Percentiles rank a stretch among this genome's conserved stretches.
Conservation (phyloP, 2,797 vertebrate species). For the Gila robusta region DNA sequence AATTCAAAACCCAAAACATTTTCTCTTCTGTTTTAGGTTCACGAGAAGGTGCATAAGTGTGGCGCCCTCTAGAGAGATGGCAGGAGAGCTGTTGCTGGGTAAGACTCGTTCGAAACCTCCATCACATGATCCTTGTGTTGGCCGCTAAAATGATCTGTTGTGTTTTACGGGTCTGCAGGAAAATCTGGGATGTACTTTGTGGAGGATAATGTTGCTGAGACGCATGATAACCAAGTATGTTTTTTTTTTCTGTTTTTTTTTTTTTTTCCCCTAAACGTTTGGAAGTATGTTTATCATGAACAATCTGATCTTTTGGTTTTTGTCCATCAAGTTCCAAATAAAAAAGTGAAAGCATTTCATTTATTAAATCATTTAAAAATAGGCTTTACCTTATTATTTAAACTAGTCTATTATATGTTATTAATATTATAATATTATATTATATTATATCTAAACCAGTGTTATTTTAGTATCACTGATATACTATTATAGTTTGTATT, state of each 20-base stretch:
- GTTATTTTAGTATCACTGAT: neutral
- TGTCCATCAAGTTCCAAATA: neutral
- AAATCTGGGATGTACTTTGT: slow-evolving; percentile 99
- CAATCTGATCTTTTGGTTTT: neutral
- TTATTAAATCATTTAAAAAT: neutral
- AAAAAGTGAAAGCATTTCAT: neutral
- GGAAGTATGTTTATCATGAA: neutral
- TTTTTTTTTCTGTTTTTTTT: neutral
- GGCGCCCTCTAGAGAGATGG: slow-evolving; percentile 94
- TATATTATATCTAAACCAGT: neutral
- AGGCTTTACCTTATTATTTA: neutral
- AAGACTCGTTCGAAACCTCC: slow-evolving; percentile 60
- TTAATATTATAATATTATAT: too few relatives aligned
- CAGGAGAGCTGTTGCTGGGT: slow-evolving; percentile 95
- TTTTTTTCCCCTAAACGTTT: too few relatives aligned
- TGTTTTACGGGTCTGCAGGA: slow-evolving; percentile 76
- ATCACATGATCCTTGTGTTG: neutral
- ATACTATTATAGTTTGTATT: neutral
- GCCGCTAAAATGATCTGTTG: slow-evolving; percentile 37
- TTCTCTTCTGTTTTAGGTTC: slow-evolving; percentile 80
- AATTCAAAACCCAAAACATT: neutral
- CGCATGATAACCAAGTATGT: slow-evolving; percentile 88
- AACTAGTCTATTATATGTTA: neutral
- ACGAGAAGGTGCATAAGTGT: slow-evolving; percentile 95
- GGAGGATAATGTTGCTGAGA: slow-evolving; percentile 93